Conservation (phyloP, 1,140 invertebrate species). For the Apis mellifera region DNA sequence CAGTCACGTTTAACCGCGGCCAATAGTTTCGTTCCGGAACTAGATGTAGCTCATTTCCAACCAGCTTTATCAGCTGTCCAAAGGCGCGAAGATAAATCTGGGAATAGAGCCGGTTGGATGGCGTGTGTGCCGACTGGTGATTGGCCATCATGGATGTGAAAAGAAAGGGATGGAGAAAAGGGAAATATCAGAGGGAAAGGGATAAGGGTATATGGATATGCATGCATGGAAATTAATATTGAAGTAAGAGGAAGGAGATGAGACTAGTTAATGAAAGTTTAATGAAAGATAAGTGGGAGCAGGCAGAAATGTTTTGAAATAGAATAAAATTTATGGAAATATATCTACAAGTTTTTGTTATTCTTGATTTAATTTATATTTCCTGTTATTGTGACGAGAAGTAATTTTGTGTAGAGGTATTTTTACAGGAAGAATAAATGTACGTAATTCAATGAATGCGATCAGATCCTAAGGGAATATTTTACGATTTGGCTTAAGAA, state of each 20-base stretch:
- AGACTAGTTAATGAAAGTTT: background rate
- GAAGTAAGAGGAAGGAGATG: background rate
- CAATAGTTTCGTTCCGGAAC: slow-evolving; percentile 21
- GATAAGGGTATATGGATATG: background rate
- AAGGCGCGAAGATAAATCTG: slow-evolving; percentile 15
- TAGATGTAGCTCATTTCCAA: slow-evolving; percentile 26
- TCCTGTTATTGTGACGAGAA: no score
- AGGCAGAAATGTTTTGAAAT: no score
- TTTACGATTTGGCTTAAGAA: background rate
- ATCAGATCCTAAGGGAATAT: background rate
- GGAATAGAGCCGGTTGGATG: background rate
- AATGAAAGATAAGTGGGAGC: background rate
- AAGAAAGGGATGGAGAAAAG: background rate
- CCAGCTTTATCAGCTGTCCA: slow-evolving; percentile 3
- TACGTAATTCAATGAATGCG: background rate
- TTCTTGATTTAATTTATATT: no score
- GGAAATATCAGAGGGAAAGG: no score
- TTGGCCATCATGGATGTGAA: background rate
- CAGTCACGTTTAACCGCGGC: slow-evolving; percentile 35
- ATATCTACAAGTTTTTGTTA: no score
- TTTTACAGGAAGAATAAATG: no score
- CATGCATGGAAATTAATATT: background rate
- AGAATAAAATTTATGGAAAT: no score
- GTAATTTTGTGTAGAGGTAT: no score
- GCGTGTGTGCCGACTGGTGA: background rate